Evolutionary conservation across 2,888 invertebrate genomes (phyloP), one percentile per base, ranked within the genome.

Genomic region (Drosophila neonasuta): DNA sequence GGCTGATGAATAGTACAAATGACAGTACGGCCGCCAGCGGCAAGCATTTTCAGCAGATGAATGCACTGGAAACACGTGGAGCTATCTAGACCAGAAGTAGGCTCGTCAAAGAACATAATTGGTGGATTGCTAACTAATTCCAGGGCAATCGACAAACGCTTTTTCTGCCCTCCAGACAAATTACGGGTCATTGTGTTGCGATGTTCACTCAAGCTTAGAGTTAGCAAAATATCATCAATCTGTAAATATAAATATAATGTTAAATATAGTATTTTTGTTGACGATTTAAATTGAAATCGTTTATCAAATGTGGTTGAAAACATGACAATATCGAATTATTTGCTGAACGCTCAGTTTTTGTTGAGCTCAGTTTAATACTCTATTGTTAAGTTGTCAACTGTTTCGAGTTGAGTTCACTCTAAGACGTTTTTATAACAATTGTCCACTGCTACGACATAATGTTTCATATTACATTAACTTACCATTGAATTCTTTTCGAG

Each of bases 61-160:
- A 98, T 96, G 89, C 98, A 98, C 91, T 97, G 97, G 92, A 96
- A 97, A 89, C 98, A 97, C 0, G 97, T 97, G 0, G 97, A 97
- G 79, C 97, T 97, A 92, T 99, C 98, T 89, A 99, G 91, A 3
- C 98, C 98, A 76, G 97, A 98, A 72, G 98, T 98, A 1, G 98
- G 98, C 91, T 98, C 98, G 90, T 98, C 98, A 90, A 98, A 98
- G 92, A 98, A 98, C 97, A 98, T 98, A 71, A 98, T 95, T 0
- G 98, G 98, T 9, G 98, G 98, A 91, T 98, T 98, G 92, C 97
- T 98, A 77, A 98, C 97, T 77, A 98, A 92, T 91, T 98, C 98
- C 74, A 97, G 91, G 15, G 98, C 98, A 69, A 98, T 98, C 0
- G 98, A 97, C 1, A 98, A 93, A 79, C 98, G 95, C 89, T 98